Percentiles rank a stretch among this genome's conserved stretches.
phyloP scores from a whole-genome alignment of 2,113 vertebrate genomes.

The Hypanus sabinus region DNA sequence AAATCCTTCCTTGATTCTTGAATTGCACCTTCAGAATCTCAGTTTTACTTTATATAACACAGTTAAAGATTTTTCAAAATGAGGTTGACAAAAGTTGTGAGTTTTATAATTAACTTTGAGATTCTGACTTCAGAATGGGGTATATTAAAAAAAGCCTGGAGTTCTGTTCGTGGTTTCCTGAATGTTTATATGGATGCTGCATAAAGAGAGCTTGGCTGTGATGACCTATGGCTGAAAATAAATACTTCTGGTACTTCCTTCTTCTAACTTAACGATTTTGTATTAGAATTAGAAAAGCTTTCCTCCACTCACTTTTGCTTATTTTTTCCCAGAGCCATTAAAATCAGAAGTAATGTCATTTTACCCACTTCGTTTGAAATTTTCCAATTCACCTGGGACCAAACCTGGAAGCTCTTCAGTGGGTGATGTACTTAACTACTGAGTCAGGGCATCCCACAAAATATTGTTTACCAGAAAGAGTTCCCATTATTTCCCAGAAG shows the following conservation, averaged over 20 bases:
- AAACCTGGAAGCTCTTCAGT: background rate
- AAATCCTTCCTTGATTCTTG: background rate
- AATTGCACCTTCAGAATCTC: background rate
- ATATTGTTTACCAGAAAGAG: background rate
- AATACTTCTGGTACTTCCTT: background rate
- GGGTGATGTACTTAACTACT: background rate
- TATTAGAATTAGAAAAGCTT: background rate
- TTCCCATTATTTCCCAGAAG: constrained; percentile 27
- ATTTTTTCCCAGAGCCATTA: background rate
- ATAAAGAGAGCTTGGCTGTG: background rate
- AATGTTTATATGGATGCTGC: background rate
- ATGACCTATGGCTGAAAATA: background rate
- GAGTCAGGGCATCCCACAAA: background rate
- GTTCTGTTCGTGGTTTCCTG: background rate
- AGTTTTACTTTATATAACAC: background rate
- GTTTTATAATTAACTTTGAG: background rate
- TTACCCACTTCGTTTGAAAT: background rate
- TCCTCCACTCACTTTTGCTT: background rate
- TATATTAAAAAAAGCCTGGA: background rate
- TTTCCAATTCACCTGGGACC: background rate
- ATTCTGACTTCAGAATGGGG: background rate
- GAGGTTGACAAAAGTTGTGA: background rate
- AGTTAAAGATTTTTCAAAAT: background rate
- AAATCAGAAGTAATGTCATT: background rate
- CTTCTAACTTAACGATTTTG: background rate